Base-by-base conservation (phyloP, 1,140 invertebrate species). In the Drosophila trapezifrons region DNA sequence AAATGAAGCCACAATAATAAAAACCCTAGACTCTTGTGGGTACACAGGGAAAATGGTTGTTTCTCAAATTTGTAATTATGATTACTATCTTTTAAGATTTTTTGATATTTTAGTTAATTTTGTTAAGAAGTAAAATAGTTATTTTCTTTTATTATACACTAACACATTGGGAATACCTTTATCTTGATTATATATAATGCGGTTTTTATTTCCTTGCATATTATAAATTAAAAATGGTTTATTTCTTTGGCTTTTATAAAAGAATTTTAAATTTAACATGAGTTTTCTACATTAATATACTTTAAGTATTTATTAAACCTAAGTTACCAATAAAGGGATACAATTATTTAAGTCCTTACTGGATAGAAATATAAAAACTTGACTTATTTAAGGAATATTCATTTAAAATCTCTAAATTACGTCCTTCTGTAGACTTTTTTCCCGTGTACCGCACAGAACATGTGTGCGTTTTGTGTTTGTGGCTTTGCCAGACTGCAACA, bases 1-100 rank as follows among this genome's bases (percentile, higher is more conserved):
- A 87, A 89, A 87, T 87, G 84, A 89, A 87, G 84, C 80, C 84
- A 89, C 83, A 89, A 87, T 87, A 86, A 86, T 86, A 86, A 86
- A 87, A 83, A 49, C 62, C 47, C 67, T 37, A 67, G 18, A 80
- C 66, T 58, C 76, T 69, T 52, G 49, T 75, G 20, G 37, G 10
- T 49, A 47, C 57, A 55, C 49, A 7, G 37, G 0, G 4, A 42
- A 17, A 57, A 29, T 20, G 10, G 6, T 0, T 1, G 32, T 32
- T 32, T 32, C 10, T 2, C 4, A 35, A 35, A 35, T 35, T 35
- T 35, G 1, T 35, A 35, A 12, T 12, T 43, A 45, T 7, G 4
- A 13, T 13, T 10, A 4, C 10, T 2, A 15, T 18, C 3, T 9
- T 38, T 2, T 15, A 4, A 3, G 5, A 5, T 15, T 52, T 9